Base-by-base conservation (phyloP, 2,888 invertebrate species). In the Apamea monoglypha region DNA sequence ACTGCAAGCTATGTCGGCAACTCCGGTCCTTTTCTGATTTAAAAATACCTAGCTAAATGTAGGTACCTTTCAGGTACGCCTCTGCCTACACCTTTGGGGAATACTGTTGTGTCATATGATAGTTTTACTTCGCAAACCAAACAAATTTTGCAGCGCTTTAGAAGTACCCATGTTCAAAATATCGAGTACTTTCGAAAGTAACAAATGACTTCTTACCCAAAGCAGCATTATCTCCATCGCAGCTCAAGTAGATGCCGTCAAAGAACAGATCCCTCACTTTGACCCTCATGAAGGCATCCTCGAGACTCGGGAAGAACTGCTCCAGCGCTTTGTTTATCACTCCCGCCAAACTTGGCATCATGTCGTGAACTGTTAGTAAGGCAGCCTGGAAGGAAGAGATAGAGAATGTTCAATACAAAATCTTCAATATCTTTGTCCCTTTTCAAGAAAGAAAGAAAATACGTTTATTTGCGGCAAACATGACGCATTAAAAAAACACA, bases 251-350 rank as follows among this genome's bases (percentile, higher is more conserved):
- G 32, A 97, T 89, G 5, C 98, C 98, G 25, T 97, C 96, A 85
- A 98, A 98, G 71, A 98, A 94, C 32, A 98, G 90, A 64, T 97
- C 97, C 56, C 93, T 95, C 0, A 96, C 97, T 76, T 95, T 96
- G 5, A 95, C 96, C 40, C 95, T 95, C 66, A 97, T 78, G 91
- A 98, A 98, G 0, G 97, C 95, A 71, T 96, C 97, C 0, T 93
- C 95, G 1, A 96, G 92, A 80, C 95, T 94, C 0, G 96, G 92
- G 92, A 97, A 97, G 87, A 97, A 95, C 82, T 95, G 95, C 32
- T 95, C 96, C 63, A 97, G 89, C 0, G 97, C 97, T n/a, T 94
- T 92, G 88, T 97, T 97, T n/a, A 97, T 91, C 79, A 96, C 92
- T 1, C 92, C 88, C 29, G 97, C 90, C 14, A 97, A 92, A 8